Evolutionary conservation across 2,113 vertebrate species (phyloP).

Genomic region (Cryptoleucopteryx plumbea): DNA sequence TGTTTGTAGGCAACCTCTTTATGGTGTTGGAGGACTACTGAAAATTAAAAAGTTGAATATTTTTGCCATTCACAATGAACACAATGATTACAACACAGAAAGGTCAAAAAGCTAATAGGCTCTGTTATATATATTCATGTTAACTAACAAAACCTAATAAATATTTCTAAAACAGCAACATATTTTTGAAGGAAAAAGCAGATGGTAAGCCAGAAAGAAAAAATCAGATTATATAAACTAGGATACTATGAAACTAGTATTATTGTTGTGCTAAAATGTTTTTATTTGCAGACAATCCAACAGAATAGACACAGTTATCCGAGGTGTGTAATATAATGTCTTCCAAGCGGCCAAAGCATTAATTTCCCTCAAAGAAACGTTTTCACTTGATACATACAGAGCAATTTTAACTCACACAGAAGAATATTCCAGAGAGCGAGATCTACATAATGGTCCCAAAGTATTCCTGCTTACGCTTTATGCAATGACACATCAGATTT

Average conservation of each 20-base stretch:
- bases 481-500: neutral
- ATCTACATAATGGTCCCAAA: neutral
- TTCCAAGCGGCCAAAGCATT: neutral
- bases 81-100: neutral
- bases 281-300: neutral
- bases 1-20: neutral
- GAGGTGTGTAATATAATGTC: neutral
- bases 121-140: neutral
- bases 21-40: neutral
- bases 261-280: neutral
- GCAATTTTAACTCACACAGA: neutral
- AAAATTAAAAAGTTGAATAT: neutral
- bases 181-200: neutral
- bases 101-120: neutral
- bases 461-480: neutral
- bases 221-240: neutral
- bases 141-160: neutral
- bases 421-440: neutral
- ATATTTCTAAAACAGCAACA: neutral
- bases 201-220: neutral
- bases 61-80: neutral
- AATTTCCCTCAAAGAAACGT: neutral
- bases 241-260: neutral
- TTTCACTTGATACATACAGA: neutral
- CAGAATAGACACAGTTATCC: neutral